Base-by-base conservation (phyloP, 2,888 invertebrate genomes). In the Heliothis peltigera region DNA sequence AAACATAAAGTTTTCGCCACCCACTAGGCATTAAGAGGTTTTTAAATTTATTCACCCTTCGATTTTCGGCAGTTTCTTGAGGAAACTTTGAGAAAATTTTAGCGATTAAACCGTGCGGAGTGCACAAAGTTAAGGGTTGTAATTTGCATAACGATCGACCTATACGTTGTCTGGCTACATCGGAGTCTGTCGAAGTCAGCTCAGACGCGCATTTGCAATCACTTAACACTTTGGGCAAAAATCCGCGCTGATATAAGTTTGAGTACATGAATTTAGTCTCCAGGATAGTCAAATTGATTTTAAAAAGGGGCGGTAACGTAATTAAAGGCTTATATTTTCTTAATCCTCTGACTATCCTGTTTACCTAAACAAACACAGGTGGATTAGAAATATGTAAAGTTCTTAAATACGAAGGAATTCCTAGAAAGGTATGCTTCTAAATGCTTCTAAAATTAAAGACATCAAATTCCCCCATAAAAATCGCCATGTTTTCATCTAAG, bases 21-120 rank as follows among this genome's bases (percentile, higher is more conserved):
- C 89, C 89, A 87, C 90, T 90, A 89, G 85, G 88, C 87, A 90
- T 90, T 92, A 90, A 91, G 91, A 92, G 91, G 90, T 93, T 94
- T 93, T 93, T 89, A 93, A 94, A 94, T 94, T 90, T 94, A 94
- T 94, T 92, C 94, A 94, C 94, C 94, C 94, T 92, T 91, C 92
- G 89, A 90, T 92, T 89, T 83, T 79, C 81, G 80, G 82, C 86
- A 91, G 90, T 89, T 90, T 89, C 88, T 88, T 85, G 81, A 74
- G 80, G 81, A 86, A 89, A 89, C 85, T 91, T 87, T 65, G 85
- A 83, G 91, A 91, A 92, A 91, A 90, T 92, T 92, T 89, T 70
- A 85, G 87, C 92, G 92, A 93, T 93, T 93, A 92, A 94, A 90
- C 85, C 87, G 88, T 87, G 85, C 87, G 85, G 86, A 89, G 89